A percentile compares a stretch with the other conserved stretches of the same genome.
These are phyloP conservation scores for Actinostola sp. DNA, from an alignment of 92 coral and sea anemone genomes.

Conservation along the genomic window DNA sequence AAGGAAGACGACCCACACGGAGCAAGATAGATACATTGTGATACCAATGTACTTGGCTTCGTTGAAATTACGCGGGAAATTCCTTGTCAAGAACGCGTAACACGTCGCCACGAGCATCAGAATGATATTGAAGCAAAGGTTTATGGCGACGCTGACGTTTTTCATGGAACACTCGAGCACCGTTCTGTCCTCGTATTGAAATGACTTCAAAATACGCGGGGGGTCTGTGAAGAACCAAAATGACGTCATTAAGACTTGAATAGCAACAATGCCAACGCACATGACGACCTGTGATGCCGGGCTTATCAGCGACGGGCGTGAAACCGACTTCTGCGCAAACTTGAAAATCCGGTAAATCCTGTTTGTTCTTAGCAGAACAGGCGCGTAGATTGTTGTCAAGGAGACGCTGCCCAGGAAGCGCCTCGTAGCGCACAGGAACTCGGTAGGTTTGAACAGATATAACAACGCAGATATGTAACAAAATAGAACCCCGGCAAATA, in stretches of 20 bases:
- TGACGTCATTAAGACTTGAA: constrained; percentile 62
- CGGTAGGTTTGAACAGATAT: constrained; percentile 63
- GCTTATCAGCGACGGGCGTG: constrained; percentile 72
- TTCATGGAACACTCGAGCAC: constrained; percentile 60
- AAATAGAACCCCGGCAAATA: constrained; percentile 63
- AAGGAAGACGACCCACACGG: constrained; percentile 69
- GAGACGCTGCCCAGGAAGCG: constrained; percentile 66
- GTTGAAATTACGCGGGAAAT: constrained; percentile 87
- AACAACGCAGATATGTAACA: constrained; percentile 64
- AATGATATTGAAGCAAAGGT: constrained; percentile 59
- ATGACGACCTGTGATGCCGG: constrained; percentile 78
- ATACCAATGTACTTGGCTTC: constrained; percentile 90
- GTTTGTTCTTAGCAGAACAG: constrained; percentile 73
- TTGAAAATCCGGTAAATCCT: constrained; percentile 84
- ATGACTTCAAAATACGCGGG: constrained; percentile 44
- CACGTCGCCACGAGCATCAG: constrained; percentile 70
- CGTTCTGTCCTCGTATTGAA: constrained; percentile 46
- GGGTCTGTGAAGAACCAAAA: constrained; percentile 73
- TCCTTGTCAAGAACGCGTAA: constrained; percentile 77
- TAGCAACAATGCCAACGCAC: constrained; percentile 59
- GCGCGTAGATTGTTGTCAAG: constrained; percentile 71
- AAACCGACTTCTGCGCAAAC: constrained; percentile 67
- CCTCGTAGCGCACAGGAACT: constrained; percentile 55
- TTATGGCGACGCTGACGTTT: constrained; percentile 51
- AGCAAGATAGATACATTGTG: constrained; percentile 70